Evolutionary conservation across 1,140 invertebrate genomes (phyloP), one percentile per base, ranked within the genome.

Genomic region (Conus betulinus): DNA sequence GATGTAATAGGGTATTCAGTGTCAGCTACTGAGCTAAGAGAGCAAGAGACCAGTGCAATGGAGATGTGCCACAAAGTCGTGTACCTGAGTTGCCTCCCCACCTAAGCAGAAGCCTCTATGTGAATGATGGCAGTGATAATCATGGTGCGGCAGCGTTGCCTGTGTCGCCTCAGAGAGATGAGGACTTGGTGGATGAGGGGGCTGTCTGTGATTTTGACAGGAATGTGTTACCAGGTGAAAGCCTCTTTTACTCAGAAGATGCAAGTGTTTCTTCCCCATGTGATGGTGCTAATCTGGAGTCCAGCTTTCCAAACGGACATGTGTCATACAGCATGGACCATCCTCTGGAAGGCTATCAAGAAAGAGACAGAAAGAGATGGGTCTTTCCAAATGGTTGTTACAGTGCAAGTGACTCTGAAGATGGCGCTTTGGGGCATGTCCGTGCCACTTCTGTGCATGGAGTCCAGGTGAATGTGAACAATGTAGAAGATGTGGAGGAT

Each of bases 111-210:
- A n/a, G 6, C 20, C 67, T 71, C 3, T 20, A 71, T 23, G 13
- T 71, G 67, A 71, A 71, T 71, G 67, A 71, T 6, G 13, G 23
- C 11, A 71, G 67, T 71, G 67, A 71, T n/a, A 71, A 6, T n/a
- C 67, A 23, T 71, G 67, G 67, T 20, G 67, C 67, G 20, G 67
- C 67, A 71, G 67, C 67, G 20, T 71, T 39, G 81, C 53, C 81
- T 13, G n/a, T 25, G 17, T 25, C 55, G 23, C 81, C 52, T 23
- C 10, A 17, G 5, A 86, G 84, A 55, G 84, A 86, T 23, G 88
- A 88, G n/a, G 88, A 91, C 88, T 87, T 91, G 67, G 88, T 91
- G 76, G 90, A 91, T 89, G 90, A 91, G 87, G 90, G 90, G 79
- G 90, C 90, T 13, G 82, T 91, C n/a, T 91, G 89, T 90, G 90